Base-by-base conservation (phyloP, 2,113 vertebrate genomes). In the Neopipo cinnamomea region DNA sequence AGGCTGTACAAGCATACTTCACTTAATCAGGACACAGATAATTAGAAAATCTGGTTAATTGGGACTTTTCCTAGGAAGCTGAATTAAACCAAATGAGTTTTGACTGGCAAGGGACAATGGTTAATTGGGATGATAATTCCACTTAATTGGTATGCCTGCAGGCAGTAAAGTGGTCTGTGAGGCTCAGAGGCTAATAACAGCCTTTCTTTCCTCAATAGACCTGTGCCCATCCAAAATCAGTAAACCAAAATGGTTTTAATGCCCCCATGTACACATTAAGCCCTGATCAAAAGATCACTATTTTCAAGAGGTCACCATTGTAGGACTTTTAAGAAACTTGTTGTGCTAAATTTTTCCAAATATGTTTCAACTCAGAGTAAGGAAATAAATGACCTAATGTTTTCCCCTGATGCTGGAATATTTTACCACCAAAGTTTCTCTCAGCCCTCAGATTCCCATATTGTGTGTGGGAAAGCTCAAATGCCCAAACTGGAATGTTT, bases 51-150 rank as follows among this genome's bases (percentile, higher is more conserved):
- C 42, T 86, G 91, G 96, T 95, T 97, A 96, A 95, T 55, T 94
- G 91, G 95, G 93, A 94, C 68, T 41, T 96, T 94, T 97, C 65
- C 68, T 85, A 92, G 68, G 86, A 89, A 96, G 71, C 77, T 66
- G 82, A 95, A 96, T 96, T 94, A 97, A 97, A 95, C 91, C 93
- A 96, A 97, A 97, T 97, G 86, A 95, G 93, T 96, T 97, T 96
- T 96, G 96, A 97, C 95, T 95, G 68, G 95, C 90, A 96, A 92
- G 93, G 93, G 95, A 97, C 88, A 96, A 94, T 95, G 81, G 91
- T 91, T 97, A 97, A 97, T 96, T 97, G 96, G 95, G 88, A 96
- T 96, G 96, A 94, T 96, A 97, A 97, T 94, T 97, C 83, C 94
- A 95, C 58, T 95, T 97, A 97, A 97, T 96, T 96, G 95, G 83